Percentiles rank a stretch among this genome's conserved stretches.
phyloP scores from a whole-genome alignment of 2,797 vertebrate species.

The Paguma larvata region DNA sequence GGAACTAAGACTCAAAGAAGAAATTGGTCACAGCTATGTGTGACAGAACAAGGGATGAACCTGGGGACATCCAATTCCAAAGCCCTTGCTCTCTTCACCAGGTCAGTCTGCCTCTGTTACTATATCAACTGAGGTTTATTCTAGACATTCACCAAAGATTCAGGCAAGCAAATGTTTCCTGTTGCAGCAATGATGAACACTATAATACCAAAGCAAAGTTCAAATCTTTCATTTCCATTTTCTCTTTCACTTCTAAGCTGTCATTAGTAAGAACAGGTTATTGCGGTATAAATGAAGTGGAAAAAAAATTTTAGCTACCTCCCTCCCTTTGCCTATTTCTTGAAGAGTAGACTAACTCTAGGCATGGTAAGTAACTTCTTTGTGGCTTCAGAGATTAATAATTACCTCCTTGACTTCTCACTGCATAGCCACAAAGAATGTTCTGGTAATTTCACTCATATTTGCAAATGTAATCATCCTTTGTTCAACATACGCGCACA shows the following conservation, averaged over 20 bases:
- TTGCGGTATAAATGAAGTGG: slow-evolving; percentile 36
- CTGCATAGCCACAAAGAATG: not conserved
- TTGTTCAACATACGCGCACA: not conserved
- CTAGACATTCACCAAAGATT: not conserved
- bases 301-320: not conserved
- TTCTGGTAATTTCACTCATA: not conserved
- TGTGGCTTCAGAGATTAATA: not conserved
- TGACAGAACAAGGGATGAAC: not conserved
- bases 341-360: slow-evolving; percentile 1
- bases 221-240: slow-evolving; percentile 18
- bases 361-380: slow-evolving; percentile 9
- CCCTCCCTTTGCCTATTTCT: not conserved
- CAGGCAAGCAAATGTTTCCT: not conserved
- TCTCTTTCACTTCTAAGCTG: slow-evolving; percentile 6
- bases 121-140: not conserved
- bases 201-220: slow-evolving; percentile 1
- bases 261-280: slow-evolving; percentile 60
- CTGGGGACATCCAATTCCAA: not conserved
- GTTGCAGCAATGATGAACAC: not conserved
- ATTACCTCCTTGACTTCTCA: not conserved
- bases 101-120: not conserved
- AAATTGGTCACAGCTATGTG: not conserved
- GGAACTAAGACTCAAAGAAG: not conserved
- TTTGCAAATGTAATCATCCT: slow-evolving; percentile 58
- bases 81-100: not conserved